Evolutionary conservation across 2,113 vertebrate genomes (phyloP), one percentile per base, ranked within the genome.

Genomic region (Coryphaenoides rupestris): DNA sequence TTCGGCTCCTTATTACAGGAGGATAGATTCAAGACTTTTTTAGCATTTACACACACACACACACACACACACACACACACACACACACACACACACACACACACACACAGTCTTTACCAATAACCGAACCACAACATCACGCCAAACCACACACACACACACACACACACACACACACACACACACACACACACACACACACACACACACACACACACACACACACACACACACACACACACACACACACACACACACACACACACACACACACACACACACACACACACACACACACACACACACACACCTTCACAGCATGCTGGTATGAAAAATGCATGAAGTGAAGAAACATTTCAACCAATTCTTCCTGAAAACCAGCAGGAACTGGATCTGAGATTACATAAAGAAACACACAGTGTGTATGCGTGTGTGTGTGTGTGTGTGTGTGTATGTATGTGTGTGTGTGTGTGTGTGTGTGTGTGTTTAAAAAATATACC

Each of bases 341-440:
- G 1, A 7, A 50, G 19, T 40, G 15, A 19, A 46, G 28, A 21
- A 24, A 50, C 21, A 61, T 58, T 65, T 58, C 19, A 52, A 49
- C 15, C 49, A 5, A 58, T 74, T 65, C 33, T 47, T 75, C 10
- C 49, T 65, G 19, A 50, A 60, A 61, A 65, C 60, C 14, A 26
- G 3, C 33, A 16, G 65, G 53, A 61, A 56, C 1, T 23, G 15
- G 19, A 66, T 74, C 55, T 60, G 65, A 65, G 47, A 24, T 63
- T 16, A 28, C 21, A 62, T 40, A 40, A 40, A 40, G 33, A 40
- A 40, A 40, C 33, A 40, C 33, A 40, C 6, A 12, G 7, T 40
- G 33, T 40, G 33, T 40, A 12, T 40, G 33, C n/a, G 33, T 40
- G 33, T 10, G 7, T 40, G 33, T 40, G 33, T 40, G 56, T 53